phyloP scores from a whole-genome alignment of 2,113 vertebrate species.

The Carlito syrichta region DNA sequence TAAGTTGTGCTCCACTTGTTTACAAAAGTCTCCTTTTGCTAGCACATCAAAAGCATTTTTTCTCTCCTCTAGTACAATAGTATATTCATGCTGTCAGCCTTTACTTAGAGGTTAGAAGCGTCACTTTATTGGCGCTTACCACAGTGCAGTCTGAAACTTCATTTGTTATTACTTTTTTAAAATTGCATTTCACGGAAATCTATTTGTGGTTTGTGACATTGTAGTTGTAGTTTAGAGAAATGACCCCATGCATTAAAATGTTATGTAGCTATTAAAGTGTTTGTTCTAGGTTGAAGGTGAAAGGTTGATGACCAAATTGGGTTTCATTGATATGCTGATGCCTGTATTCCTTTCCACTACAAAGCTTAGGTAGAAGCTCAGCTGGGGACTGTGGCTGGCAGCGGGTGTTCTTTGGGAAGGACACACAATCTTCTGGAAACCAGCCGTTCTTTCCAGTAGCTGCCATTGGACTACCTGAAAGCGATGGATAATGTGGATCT shows the following conservation, averaged over 20 bases:
- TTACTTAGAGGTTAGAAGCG: constrained; percentile 81
- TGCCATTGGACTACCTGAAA: not conserved
- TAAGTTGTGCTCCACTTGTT: constrained; percentile 81
- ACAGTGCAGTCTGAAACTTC: constrained; percentile 78
- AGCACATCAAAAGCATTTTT: constrained; percentile 84
- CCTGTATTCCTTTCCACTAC: not conserved
- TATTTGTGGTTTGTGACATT: constrained; percentile 57
- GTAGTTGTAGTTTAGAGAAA: constrained; percentile 64
- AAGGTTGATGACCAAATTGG: constrained; percentile 3
- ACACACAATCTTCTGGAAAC: not conserved
- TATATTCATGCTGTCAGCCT: constrained; percentile 81
- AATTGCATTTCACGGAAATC: constrained; percentile 62
- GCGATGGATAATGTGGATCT: not conserved
- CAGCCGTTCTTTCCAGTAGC: not conserved
- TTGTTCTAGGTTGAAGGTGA: constrained; percentile 18
- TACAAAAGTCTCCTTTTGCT: constrained; percentile 81
- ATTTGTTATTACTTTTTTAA: constrained; percentile 74
- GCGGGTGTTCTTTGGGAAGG: not conserved
- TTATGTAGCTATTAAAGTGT: not conserved
- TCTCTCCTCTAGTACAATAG: constrained; percentile 76
- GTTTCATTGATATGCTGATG: not conserved
- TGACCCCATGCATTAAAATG: not conserved
- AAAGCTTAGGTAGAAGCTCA: not conserved
- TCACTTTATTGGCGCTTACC: constrained; percentile 79
- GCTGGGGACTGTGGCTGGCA: not conserved